A percentile compares a stretch with the other conserved stretches of the same genome.
These are phyloP conservation scores for Crotalus viridis DNA, from an alignment of 2,113 vertebrate genomes.

Conservation along the genomic window DNA sequence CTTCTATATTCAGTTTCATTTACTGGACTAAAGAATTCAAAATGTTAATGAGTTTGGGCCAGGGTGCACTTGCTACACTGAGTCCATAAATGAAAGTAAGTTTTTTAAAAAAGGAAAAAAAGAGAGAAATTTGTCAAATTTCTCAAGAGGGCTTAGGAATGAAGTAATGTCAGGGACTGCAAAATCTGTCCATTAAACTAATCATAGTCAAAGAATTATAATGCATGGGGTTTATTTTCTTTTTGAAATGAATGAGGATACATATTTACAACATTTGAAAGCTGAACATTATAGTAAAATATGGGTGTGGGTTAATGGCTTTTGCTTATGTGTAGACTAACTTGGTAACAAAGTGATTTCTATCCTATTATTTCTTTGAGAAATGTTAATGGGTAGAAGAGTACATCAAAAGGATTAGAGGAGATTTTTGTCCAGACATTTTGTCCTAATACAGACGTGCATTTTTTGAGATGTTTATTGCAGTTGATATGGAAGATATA, in stretches of 20 bases:
- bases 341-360: neutral
- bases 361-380: neutral
- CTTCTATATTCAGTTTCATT: constrained; percentile 23
- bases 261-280: neutral
- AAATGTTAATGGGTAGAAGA: neutral
- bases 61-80: neutral
- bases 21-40: constrained; percentile 16
- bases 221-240: neutral
- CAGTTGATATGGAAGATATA: neutral
- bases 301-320: neutral
- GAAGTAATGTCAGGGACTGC: neutral
- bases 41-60: constrained; percentile 28
- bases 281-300: neutral
- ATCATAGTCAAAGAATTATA: neutral
- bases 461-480: neutral
- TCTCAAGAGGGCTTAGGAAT: neutral
- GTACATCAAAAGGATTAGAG: neutral
- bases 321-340: neutral
- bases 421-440: neutral
- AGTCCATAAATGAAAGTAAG: constrained; percentile 4
- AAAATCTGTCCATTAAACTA: neutral
- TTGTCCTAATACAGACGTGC: neutral
- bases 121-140: neutral
- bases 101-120: neutral
- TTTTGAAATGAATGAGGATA: neutral